These are phyloP conservation scores for Acanthornis magna DNA, from an alignment of 2,797 vertebrate species.

Conservation along the genomic window DNA sequence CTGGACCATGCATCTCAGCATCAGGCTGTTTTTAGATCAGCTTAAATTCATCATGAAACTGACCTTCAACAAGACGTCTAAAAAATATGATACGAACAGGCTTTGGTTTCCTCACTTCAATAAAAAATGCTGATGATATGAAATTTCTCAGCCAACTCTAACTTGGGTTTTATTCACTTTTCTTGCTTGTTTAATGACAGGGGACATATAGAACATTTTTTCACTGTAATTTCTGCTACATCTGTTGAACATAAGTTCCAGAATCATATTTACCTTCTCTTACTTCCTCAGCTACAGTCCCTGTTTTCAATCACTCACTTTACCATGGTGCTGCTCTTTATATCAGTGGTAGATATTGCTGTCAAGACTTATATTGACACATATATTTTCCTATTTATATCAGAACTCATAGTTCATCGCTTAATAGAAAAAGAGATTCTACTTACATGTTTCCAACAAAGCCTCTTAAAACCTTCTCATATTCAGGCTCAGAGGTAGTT, in stretches of 20 bases:
- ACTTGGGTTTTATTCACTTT: background rate
- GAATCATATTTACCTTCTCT: background rate
- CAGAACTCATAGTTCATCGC: background rate
- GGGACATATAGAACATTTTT: background rate
- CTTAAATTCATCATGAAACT: slow-evolving; percentile 1
- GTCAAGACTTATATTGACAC: background rate
- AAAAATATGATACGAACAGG: background rate
- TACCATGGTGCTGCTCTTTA: background rate
- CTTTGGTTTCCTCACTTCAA: background rate
- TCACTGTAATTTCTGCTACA: background rate
- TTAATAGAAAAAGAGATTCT: background rate
- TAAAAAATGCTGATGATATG: background rate
- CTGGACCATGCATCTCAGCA: background rate
- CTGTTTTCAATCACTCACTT: background rate
- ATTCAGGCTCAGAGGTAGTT: background rate
- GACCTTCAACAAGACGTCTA: background rate
- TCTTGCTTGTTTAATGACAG: background rate
- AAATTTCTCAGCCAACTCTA: background rate
- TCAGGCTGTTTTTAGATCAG: background rate
- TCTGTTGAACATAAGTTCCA: background rate
- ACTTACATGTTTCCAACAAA: background rate
- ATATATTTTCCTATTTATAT: background rate
- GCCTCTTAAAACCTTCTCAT: background rate
- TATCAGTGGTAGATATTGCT: background rate
- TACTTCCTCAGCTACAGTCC: background rate